Conservation (phyloP, 1,140 invertebrate genomes). For the Chionoecetes opilio region DNA sequence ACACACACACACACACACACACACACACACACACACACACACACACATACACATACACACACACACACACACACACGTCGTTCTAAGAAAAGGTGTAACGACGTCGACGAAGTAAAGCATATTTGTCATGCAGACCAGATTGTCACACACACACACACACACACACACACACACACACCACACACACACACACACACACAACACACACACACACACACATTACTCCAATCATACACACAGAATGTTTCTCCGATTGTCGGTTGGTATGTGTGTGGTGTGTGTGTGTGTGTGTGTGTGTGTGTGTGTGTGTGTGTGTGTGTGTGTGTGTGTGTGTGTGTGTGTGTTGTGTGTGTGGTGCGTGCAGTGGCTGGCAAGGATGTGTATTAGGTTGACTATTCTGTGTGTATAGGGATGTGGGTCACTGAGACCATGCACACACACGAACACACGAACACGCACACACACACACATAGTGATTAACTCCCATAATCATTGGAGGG, state of each 20-base stretch:
- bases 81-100: background rate
- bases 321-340: slow-evolving; percentile 46
- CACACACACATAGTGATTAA: no score
- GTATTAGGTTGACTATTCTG: no score
- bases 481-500: no score
- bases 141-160: background rate
- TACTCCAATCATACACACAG: background rate
- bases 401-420: no score
- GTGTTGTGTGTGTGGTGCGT: slow-evolving; percentile 38
- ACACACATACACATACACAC: slow-evolving; percentile 9
- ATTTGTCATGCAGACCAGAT: background rate
- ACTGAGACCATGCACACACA: no score
- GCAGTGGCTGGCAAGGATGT: no score
- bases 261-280: background rate
- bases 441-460: no score
- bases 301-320: slow-evolving; percentile 45
- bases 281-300: slow-evolving; percentile 56
- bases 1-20: slow-evolving; percentile 18
- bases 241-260: background rate
- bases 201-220: background rate
- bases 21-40: slow-evolving; percentile 27
- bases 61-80: background rate
- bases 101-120: background rate
- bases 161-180: slow-evolving; percentile 27
- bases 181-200: slow-evolving; percentile 25